Conservation (phyloP, 2,797 vertebrate species). For the Esox masquinongy region DNA sequence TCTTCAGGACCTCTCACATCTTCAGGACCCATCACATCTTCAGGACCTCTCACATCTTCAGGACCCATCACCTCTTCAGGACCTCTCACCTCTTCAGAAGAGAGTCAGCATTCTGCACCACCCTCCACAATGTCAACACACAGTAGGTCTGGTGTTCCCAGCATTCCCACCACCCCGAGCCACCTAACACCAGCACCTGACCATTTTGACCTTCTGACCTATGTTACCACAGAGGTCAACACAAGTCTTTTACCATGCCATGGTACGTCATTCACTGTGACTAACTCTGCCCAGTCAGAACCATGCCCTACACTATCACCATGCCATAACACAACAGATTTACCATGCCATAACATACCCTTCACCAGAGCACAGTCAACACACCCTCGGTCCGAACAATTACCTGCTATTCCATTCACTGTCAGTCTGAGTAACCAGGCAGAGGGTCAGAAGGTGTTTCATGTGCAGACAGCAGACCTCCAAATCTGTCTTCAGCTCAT, state of each 20-base stretch:
- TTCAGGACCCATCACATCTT: background rate
- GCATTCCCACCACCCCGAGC: constrained; percentile 17
- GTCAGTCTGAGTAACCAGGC: constrained; percentile 4
- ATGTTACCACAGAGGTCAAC: constrained; percentile 8
- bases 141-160: constrained; percentile 15
- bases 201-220: background rate
- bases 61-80: constrained; percentile 8
- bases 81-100: constrained; percentile 40
- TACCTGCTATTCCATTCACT: constrained; percentile 32
- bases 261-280: too few relatives aligned
- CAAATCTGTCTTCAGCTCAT: constrained; percentile 80
- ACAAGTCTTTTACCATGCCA: constrained; percentile 28
- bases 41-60: background rate
- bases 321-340: background rate
- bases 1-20: constrained; percentile 13
- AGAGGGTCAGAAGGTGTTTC: constrained; percentile 68
- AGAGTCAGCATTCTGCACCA: too few relatives aligned
- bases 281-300: too few relatives aligned
- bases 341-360: constrained; percentile 17
- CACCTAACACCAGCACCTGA: constrained; percentile 11
- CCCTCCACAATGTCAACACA: constrained; percentile 24
- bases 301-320: too few relatives aligned
- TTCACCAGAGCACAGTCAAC: background rate
- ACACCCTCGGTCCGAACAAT: background rate
- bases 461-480: constrained; percentile 75